Evolutionary conservation across 2,888 invertebrate species (phyloP).

Genomic region (Ectemnius lituratus): DNA sequence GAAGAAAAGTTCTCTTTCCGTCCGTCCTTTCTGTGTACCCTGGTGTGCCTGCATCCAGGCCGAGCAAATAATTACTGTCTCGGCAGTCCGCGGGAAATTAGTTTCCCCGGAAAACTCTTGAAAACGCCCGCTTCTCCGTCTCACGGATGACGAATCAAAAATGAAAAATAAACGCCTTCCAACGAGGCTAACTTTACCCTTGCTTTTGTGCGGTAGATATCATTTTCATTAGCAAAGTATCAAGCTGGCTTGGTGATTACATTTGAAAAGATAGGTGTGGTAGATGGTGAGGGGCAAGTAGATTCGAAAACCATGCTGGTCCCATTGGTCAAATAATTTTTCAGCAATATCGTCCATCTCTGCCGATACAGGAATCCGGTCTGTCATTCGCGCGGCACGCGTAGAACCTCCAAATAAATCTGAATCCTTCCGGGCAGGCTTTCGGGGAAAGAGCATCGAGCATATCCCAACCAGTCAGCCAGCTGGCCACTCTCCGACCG

Average conservation of each 20-base stretch:
- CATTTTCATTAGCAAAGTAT: background rate
- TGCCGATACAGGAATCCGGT: constrained; percentile 33
- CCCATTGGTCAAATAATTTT: constrained; percentile 44
- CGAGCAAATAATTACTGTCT: constrained; percentile 57
- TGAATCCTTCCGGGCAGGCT: constrained; percentile 11
- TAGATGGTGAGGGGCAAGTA: constrained; percentile 20
- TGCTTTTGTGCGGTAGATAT: background rate
- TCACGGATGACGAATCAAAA: background rate
- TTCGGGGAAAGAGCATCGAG: constrained; percentile 37
- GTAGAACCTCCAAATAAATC: constrained; percentile 51
- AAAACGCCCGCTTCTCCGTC: constrained; percentile 35
- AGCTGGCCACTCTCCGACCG: background rate
- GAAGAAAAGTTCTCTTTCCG: constrained; percentile 46
- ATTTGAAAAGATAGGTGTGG: constrained; percentile 7
- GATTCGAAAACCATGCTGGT: constrained; percentile 31
- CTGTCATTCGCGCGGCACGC: constrained; percentile 39
- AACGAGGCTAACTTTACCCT: background rate
- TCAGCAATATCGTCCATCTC: constrained; percentile 41
- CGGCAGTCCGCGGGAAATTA: constrained; percentile 32
- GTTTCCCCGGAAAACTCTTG: constrained; percentile 34
- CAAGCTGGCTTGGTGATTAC: background rate
- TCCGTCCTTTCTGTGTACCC: constrained; percentile 18
- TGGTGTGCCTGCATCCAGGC: constrained; percentile 39
- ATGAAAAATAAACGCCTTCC: background rate
- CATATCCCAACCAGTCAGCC: background rate